Evolutionary conservation across 2,113 vertebrate genomes (phyloP), one percentile per base, ranked within the genome.

Genomic region (Aspiorhynchus laticeps): DNA sequence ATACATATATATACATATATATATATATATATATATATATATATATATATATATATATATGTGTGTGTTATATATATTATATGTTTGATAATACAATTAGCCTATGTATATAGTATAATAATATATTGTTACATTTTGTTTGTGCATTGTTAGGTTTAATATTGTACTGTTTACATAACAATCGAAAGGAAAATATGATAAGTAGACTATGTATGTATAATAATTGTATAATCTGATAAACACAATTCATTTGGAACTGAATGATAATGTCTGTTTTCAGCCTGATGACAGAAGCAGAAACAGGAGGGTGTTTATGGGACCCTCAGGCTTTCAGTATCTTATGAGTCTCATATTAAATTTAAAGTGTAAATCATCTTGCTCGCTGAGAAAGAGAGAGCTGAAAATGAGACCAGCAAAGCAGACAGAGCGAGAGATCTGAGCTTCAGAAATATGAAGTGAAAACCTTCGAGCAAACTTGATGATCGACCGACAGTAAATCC

Each of bases 311-410:
- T 56, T 21, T 36, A 56, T 46, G 38, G 24, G 65, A 77, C 65
- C 63, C 76, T 41, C 19, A 43, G 80, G 81, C 71, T 24, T 74
- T 56, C 53, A 28, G 24, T 24, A 36, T 81, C 51, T 69, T 82
- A 77, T 88, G 48, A 85, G 86, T 53, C n/a, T 77, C 75, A 88
- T 90, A 85, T 87, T 73, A 79, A 82, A 61, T 85, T 59, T 76
- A 51, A 85, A 59, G 61, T 12, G 51, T 79, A 48, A 78, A 77
- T 83, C 63, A 81, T 87, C 59, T 46, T 85, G 41, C 77, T 80
- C 24, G 33, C 61, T 10, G n/a, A 80, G 75, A 31, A n/a, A 53
- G 36, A 77, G 36, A 83, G 28, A 76, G 71, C 11, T 24, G 10
- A 63, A 53, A 51, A 51, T 31, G 36, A 80, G 65, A 31, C 19